phyloP scores from a whole-genome alignment of 1,140 invertebrate genomes.

The Hestina assimilis region DNA sequence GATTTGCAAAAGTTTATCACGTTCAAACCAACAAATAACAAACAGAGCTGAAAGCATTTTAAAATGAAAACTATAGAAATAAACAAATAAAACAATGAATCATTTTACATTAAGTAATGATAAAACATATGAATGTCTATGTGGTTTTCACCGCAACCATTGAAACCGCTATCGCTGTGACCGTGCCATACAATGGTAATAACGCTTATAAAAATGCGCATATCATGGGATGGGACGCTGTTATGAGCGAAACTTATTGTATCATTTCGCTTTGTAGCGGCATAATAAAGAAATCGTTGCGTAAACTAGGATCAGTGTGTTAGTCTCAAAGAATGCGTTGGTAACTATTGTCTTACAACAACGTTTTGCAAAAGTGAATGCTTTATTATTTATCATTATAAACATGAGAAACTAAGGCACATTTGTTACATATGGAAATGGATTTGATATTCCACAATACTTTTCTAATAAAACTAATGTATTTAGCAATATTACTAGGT shows the following conservation, averaged over 20 bases:
- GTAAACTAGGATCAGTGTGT: conserved; percentile 35
- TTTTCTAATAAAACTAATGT: too few species aligned
- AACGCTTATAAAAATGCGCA: conserved; percentile 63
- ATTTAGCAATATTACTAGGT: too few species aligned
- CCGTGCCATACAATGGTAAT: conserved; percentile 25
- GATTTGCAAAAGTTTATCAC: too few species aligned
- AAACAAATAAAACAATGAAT: too few species aligned
- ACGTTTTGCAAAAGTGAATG: conserved; percentile 7
- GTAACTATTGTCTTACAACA: conserved; percentile 30
- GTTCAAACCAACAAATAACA: too few species aligned
- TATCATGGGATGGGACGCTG: conserved; percentile 50
- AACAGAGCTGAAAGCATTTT: too few species aligned
- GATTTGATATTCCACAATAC: too few species aligned
- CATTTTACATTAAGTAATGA: not conserved
- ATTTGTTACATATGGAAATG: not conserved
- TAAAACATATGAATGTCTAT: not conserved
- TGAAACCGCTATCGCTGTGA: conserved; percentile 6
- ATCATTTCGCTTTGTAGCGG: conserved; percentile 37
- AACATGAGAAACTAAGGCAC: conserved; percentile 1
- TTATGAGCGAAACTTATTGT: conserved; percentile 58
- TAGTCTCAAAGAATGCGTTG: conserved; percentile 24
- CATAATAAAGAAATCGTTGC: conserved; percentile 51
- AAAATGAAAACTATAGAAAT: too few species aligned
- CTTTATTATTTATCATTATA: conserved; percentile 12
- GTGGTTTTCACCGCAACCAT: not conserved